Conservation (phyloP, 2,797 vertebrate species). For the Gadopsis marmoratus region DNA sequence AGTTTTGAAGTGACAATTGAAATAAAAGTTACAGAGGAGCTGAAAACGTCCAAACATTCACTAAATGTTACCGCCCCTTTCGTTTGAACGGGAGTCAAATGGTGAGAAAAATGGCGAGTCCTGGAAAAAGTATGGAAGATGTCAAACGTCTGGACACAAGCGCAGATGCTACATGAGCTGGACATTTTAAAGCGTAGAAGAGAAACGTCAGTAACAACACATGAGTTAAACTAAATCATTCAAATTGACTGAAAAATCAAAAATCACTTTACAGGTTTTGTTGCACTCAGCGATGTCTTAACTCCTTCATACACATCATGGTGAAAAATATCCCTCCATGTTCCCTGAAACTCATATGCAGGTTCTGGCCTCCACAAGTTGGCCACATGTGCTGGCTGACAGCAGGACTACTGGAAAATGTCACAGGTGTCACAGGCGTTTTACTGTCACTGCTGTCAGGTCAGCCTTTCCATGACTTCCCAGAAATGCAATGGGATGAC, state of each 20-base stretch:
- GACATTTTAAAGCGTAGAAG: neutral
- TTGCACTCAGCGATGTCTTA: neutral
- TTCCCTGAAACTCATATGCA: constrained; percentile 64
- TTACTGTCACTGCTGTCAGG: constrained; percentile 81
- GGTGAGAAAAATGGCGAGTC: neutral
- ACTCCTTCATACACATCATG: constrained; percentile 8
- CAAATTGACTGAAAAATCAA: neutral
- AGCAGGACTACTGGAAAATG: constrained; percentile 80
- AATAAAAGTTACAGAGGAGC: neutral
- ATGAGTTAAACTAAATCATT: no score
- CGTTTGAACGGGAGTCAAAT: neutral
- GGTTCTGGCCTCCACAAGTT: constrained; percentile 60
- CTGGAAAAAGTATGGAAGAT: neutral
- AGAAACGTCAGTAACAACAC: no score
- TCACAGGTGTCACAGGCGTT: constrained; percentile 81
- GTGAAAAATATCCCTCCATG: constrained; percentile 54
- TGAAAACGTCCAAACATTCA: neutral
- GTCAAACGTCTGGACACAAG: neutral
- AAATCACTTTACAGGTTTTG: neutral
- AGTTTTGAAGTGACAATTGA: neutral
- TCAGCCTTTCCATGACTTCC: constrained; percentile 78
- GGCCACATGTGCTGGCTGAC: constrained; percentile 77
- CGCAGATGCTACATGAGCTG: neutral
- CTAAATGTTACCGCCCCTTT: neutral
- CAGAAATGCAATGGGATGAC: constrained; percentile 81